Base-by-base conservation (phyloP, 2,888 invertebrate genomes). In the Rhagonycha fulva region DNA sequence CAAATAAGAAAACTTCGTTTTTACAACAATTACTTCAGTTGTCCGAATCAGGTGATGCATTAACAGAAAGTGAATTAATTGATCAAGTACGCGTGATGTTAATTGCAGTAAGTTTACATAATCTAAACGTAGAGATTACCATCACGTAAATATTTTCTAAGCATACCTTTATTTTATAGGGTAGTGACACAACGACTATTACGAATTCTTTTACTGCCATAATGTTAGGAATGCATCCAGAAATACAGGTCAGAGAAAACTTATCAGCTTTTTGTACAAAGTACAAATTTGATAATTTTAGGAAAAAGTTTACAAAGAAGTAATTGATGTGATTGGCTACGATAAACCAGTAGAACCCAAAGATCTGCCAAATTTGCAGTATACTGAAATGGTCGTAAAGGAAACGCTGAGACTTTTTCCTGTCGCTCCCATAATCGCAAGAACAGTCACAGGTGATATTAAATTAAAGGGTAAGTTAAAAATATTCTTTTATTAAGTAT, bases 31-130 rank as follows among this genome's bases (percentile, higher is more conserved):
- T 91, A 11, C 89, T 91, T 79, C 84, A 87, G 14, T 81, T 89
- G 5, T 89, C 90, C 28, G 89, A 88, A 30, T 47, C 24, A 28
- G 89, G 89, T n/a, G 88, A 85, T 1, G 90, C 89, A 26, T 7
- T 26, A 26, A 26, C 5, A 0, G 26, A 26, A 0, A 26, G 0
- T 0, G 26, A 26, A 26, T 80, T 91, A 4, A 86, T 90, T 72
- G 91, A 91, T 81, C 91, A 92, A 84, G 87, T 91, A 0, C 84
- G 91, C 62, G 90, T 90, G 0, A 85, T 92, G 70, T 87, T 89
- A 69, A 83, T 91, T 19, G 91, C 91, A 28, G 91, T 91, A n/a
- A 89, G 90, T 69, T 71, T 71, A 26, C 7, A 7, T 4, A 26
- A 26, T 7, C 7, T 4, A 26, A 26, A 26, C 26, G 7, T 26